Evolutionary conservation across 2,113 vertebrate genomes (phyloP).

Genomic region (Pycnonotus jocosus): DNA sequence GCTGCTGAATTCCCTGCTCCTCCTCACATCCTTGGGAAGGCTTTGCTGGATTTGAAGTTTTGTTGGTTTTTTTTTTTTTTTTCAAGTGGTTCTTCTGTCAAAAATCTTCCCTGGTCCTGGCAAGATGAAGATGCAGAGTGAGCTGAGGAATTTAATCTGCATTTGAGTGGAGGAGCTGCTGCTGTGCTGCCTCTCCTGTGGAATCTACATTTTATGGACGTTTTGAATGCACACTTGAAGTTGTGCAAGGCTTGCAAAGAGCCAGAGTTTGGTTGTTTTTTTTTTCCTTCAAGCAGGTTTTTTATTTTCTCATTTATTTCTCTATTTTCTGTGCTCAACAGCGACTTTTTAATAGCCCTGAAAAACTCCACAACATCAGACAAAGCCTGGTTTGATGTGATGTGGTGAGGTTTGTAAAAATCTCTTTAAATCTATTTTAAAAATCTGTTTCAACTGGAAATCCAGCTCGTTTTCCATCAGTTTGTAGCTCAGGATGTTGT

Average conservation of each 20-base stretch:
- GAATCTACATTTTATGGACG: background rate
- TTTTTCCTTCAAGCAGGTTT: background rate
- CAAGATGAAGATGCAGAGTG: background rate
- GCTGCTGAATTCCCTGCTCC: background rate
- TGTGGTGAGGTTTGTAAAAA: background rate
- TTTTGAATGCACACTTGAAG: background rate
- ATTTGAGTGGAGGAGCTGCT: slow-evolving; percentile 5
- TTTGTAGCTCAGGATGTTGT: background rate
- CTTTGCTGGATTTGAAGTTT: background rate
- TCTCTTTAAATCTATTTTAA: background rate
- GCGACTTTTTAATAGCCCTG: background rate
- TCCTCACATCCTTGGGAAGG: background rate
- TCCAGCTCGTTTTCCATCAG: background rate
- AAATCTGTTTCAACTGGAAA: background rate
- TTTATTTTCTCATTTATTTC: background rate
- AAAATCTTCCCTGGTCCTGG: background rate
- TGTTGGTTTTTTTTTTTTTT: no score
- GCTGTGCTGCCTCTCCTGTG: background rate
- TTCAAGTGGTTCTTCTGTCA: background rate
- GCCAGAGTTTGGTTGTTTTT: no score
- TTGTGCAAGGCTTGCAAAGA: background rate
- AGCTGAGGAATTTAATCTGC: background rate
- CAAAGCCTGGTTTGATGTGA: background rate
- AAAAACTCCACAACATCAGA: background rate
- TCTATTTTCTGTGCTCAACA: background rate